Evolutionary conservation across 2,888 invertebrate genomes (phyloP).

Genomic region (Parnassius smintheus): DNA sequence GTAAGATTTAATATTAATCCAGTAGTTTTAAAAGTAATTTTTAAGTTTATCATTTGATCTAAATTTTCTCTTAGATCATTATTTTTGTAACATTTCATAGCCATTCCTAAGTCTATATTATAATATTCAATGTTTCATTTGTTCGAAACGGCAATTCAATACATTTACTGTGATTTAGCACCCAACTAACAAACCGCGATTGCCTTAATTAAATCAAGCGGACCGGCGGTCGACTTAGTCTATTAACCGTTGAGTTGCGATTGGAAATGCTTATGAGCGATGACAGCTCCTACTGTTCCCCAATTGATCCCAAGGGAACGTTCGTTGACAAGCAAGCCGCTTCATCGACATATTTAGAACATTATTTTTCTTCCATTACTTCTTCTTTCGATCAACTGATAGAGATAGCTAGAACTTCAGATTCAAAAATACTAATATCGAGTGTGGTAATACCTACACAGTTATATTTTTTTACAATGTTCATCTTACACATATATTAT

Average conservation of each 20-base stretch:
- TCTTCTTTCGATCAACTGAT: no score
- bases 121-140: constrained; percentile 16
- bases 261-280: constrained; percentile 35
- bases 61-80: no score
- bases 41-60: no score
- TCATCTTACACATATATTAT: no score
- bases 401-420: no score
- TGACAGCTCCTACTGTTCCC: constrained; percentile 38
- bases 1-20: no score
- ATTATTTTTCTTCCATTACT: background rate
- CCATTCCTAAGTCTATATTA: no score
- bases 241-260: constrained; percentile 12
- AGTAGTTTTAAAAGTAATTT: no score
- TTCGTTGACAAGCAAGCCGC: constrained; percentile 30
- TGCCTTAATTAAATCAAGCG: constrained; percentile 73
- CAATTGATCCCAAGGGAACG: constrained; percentile 60
- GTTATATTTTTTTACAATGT: no score
- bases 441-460: no score
- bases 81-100: no score
- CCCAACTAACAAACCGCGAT: constrained; percentile 34
- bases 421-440: no score
- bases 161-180: constrained; percentile 19
- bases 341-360: background rate
- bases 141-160: constrained; percentile 13
- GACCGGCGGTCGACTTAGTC: constrained; percentile 37